A percentile compares a stretch with the other conserved stretches of the same genome.
phyloP scores from a whole-genome alignment of 2,888 invertebrate genomes.

The Polyommatus icarus region DNA sequence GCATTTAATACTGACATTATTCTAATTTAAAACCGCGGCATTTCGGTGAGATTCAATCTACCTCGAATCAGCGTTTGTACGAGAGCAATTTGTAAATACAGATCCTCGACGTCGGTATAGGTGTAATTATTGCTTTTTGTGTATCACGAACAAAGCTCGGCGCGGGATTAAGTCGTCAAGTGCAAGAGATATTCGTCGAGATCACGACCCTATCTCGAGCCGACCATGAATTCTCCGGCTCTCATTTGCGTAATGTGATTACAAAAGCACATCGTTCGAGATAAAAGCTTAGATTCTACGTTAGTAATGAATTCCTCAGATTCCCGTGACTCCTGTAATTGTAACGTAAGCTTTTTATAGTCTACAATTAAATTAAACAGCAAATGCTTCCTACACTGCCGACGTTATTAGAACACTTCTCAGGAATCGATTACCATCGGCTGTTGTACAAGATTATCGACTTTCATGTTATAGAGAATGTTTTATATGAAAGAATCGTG shows the following conservation, averaged over 20 bases:
- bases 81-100: constrained; percentile 15
- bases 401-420: not conserved
- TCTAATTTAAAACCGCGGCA: not conserved
- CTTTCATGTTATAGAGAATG: not conserved
- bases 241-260: constrained; percentile 80
- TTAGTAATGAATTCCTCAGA: constrained; percentile 75
- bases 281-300: constrained; percentile 74
- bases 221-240: constrained; percentile 71
- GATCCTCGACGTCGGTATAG: constrained; percentile 1
- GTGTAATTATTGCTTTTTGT: constrained; percentile 28
- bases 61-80: not conserved
- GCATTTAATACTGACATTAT: not conserved
- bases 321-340: constrained; percentile 63
- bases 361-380: not conserved
- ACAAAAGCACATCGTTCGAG: constrained; percentile 78
- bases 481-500: not conserved
- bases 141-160: constrained; percentile 49
- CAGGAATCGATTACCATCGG: not conserved
- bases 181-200: constrained; percentile 70
- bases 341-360: constrained; percentile 41
- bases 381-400: not conserved
- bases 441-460: no score
- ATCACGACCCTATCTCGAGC: constrained; percentile 71
- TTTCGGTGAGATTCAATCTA: constrained; percentile 14
- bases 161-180: constrained; percentile 60